Evolutionary conservation across 2,797 vertebrate genomes (phyloP).

Genomic region (Glyptemys insculpta): DNA sequence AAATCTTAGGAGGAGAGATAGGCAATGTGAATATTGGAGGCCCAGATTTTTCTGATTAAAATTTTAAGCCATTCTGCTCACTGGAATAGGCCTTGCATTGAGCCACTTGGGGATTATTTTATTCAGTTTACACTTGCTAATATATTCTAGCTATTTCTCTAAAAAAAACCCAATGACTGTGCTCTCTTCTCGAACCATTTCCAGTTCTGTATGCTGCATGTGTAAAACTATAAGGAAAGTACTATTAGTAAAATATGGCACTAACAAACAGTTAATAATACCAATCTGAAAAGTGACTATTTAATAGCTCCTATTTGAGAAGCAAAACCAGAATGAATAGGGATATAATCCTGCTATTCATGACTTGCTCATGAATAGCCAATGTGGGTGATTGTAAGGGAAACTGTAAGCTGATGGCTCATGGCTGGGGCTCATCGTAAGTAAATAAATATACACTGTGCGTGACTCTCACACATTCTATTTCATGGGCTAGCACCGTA

Average conservation of each 20-base stretch:
- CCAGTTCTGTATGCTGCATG: conserved; percentile 24
- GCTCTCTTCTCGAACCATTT: conserved; percentile 52
- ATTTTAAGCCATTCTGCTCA: conserved; percentile 5
- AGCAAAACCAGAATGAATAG: conserved; percentile 65
- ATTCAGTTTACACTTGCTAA: conserved; percentile 44
- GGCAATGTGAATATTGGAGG: background rate
- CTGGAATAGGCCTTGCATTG: conserved; percentile 5
- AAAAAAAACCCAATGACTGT: conserved; percentile 39
- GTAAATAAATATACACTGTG: conserved; percentile 70
- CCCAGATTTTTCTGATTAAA: conserved; percentile 42
- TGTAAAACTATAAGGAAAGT: conserved; percentile 50
- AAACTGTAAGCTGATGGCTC: conserved; percentile 65
- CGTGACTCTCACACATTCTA: conserved; percentile 61
- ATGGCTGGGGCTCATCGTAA: conserved; percentile 54
- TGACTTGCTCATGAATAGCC: conserved; percentile 60
- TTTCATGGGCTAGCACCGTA: conserved; percentile 66
- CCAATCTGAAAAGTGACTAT: conserved; percentile 64
- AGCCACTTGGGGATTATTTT: conserved; percentile 5
- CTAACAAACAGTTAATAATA: conserved; percentile 68
- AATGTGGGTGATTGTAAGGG: conserved; percentile 58
- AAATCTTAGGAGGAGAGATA: background rate
- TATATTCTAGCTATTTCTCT: conserved; percentile 50
- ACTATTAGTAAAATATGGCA: conserved; percentile 57
- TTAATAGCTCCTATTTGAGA: conserved; percentile 71
- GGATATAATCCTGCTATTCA: conserved; percentile 57